These are phyloP conservation scores for Apis laboriosa DNA, from an alignment of 1,140 invertebrate species.

Conservation along the genomic window DNA sequence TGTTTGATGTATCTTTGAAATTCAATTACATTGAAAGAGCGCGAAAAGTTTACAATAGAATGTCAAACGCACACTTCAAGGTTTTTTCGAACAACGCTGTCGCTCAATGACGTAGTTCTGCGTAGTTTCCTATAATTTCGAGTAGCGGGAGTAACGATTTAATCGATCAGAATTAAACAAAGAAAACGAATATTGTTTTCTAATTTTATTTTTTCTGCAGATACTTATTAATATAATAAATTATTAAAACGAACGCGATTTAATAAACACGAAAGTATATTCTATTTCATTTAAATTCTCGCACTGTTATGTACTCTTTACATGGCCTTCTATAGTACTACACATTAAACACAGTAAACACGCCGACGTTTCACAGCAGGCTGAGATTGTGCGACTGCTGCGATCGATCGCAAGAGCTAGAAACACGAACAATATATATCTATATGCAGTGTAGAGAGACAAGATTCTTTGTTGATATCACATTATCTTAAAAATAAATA, in stretches of 20 bases:
- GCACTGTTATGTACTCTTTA: conserved; percentile 16
- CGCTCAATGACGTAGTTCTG: conserved; percentile 54
- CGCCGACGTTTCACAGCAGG: conserved; percentile 34
- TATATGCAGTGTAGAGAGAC: conserved; percentile 34
- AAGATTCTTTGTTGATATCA: conserved; percentile 37
- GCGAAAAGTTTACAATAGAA: conserved; percentile 40
- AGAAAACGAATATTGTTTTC: conserved; percentile 6
- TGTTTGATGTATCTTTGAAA: neutral
- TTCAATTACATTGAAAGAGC: conserved; percentile 36
- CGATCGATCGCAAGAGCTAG: conserved; percentile 49
- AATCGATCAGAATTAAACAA: conserved; percentile 41
- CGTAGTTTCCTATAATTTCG: conserved; percentile 47
- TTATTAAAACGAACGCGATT: neutral
- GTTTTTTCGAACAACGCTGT: conserved; percentile 37
- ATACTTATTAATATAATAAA: neutral
- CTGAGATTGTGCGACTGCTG: conserved; percentile 55
- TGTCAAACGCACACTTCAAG: conserved; percentile 45
- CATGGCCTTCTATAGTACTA: conserved; percentile 19
- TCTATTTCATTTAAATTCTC: neutral
- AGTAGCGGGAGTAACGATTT: conserved; percentile 50
- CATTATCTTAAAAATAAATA: conserved; percentile 5
- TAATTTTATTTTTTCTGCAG: neutral
- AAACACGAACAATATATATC: conserved; percentile 44
- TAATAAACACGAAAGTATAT: neutral
- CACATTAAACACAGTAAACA: conserved; percentile 46